Evolutionary conservation across 2,797 vertebrate species (phyloP), one percentile per base, ranked within the genome.

Genomic region (Lithobates sylvaticus): DNA sequence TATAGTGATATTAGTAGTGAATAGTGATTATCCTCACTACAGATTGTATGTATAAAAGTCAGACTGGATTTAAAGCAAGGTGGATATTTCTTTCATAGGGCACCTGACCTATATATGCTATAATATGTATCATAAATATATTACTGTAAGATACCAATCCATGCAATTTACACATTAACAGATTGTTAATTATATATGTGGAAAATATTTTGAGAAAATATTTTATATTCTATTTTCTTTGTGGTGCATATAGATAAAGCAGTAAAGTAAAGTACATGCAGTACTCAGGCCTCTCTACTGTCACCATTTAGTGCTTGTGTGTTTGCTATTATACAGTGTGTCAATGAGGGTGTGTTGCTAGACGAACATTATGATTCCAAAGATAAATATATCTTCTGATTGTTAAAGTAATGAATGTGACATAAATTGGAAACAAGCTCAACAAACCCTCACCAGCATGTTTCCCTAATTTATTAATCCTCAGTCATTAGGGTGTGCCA

Each of bases 401-500:
- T 81, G n/a, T 71, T 34, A 50, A 39, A 34, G 27, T 36, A 68
- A 70, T 71, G 50, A 72, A 81, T 81, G 54, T 81, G 68, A 54
- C 78, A 36, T 26, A 71, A 29, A 70, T 72, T 26, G n/a, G 13
- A 34, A 71, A 54, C 58, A 26, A 54, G 70, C 47, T 72, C 39
- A 54, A 81, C 50, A 81, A 71, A 10, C 21, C 65, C 47, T 71
- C 23, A 50, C 44, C 50, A 27, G 70, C 44, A 67, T 80, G 27
- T 80, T 80, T 69, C 78, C 78, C 65, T 58, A 6, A 71, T 13
- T 72, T 50, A 72, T 54, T 54, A 81, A n/a, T 61, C 34, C 68
- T 34, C 68, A 61, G 78, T 58, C 34, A 26, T 47, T 81, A 58
- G 78, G 78, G 78, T 81, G 78, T 58, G 78, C 68, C 78, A 71